phyloP scores from a whole-genome alignment of 2,113 vertebrate species.

The Epinephelus moara region DNA sequence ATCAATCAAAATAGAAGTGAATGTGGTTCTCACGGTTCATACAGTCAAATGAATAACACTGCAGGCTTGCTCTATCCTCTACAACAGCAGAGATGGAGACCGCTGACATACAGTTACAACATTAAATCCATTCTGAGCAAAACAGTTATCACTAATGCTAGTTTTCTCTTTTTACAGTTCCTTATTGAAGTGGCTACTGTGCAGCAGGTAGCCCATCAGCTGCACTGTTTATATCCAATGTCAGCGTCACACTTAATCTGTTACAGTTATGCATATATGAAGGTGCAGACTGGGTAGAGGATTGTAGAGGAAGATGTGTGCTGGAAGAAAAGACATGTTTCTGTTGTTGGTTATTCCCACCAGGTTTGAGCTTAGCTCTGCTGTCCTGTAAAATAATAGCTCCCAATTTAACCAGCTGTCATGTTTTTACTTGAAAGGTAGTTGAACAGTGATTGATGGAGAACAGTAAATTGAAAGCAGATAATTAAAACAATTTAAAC shows the following conservation, averaged over 20 bases:
- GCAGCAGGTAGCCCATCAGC: neutral
- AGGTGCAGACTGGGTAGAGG: neutral
- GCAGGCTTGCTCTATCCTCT: slow-evolving; percentile 18
- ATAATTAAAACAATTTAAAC: neutral
- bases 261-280: neutral
- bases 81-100: slow-evolving; percentile 1
- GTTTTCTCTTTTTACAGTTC: slow-evolving; percentile 16
- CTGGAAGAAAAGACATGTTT: neutral
- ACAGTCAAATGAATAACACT: slow-evolving; percentile 37
- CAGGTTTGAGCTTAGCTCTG: slow-evolving; percentile 1
- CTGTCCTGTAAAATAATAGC: neutral
- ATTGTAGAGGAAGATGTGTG: neutral
- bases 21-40: slow-evolving; percentile 12
- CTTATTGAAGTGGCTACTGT: slow-evolving; percentile 7
- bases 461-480: neutral
- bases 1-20: neutral
- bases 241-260: neutral
- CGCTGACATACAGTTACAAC: slow-evolving; percentile 1
- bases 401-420: neutral
- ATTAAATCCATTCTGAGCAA: neutral
- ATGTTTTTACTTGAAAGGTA: neutral
- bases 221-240: too few species aligned
- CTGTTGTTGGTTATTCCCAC: neutral
- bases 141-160: neutral
- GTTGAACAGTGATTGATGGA: neutral